Base-by-base conservation (phyloP, 2,797 vertebrate species). In the Prionace glauca region DNA sequence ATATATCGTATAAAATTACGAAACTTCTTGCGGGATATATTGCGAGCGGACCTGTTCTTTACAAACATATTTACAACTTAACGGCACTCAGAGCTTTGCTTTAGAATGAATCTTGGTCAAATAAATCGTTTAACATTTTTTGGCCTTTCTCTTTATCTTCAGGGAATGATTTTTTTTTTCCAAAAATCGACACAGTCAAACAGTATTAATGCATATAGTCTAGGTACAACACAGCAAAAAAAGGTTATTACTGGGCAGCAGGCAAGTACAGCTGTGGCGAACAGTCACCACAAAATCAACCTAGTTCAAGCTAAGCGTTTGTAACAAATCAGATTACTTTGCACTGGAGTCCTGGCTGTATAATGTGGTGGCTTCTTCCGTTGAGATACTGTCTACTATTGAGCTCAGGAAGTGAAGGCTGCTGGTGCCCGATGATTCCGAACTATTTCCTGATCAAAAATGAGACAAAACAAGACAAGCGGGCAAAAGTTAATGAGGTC, bases 361-460 rank as follows among this genome's bases (percentile, higher is more conserved):
- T 96, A 96, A 94, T 96, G 97, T 69, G 97, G 96, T 99, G 96
- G 97, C 97, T 50, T 99, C 98, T 65, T 98, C 98, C 0, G 97
- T 98, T 96, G 98, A 98, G 97, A 99, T 99, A 96, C 99, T 99
- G 98, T 99, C 98, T 96, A 99, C 99, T 91, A 99, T 99, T 62
- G 99, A 99, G 60, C 99, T 99, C 79, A 99, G 98, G 41, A 98
- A 98, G 86, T 98, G 98, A 26, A 99, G 98, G 96, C 99, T 99
- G 97, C 98, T 98, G 86, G 98, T 98, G 0, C 98, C 98, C 0
- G 98, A 98, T 0, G 98, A 98, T 96, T 99, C 98, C 0, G 96
- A 95, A 95, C 96, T 96, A 95, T 97, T 96, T 96, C 97, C 98
- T 97, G 96, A 29, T 74, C 77, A 50, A 95, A 71, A 56, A 56